Conservation (phyloP, 2,888 invertebrate genomes). For the Drosophila testacea region DNA sequence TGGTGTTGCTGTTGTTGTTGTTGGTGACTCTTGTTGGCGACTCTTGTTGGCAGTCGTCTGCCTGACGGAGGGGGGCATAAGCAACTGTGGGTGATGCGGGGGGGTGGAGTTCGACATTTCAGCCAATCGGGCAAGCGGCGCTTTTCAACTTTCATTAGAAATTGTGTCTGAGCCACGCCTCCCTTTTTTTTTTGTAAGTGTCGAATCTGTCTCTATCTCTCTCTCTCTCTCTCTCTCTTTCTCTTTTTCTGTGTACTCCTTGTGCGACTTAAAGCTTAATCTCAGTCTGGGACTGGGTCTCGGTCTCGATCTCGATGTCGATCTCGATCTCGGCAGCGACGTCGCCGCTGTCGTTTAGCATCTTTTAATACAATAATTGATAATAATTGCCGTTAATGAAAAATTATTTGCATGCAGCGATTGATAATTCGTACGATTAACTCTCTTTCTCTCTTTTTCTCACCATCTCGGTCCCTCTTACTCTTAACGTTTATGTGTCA, state of each 20-base stretch:
- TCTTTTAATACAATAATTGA: constrained; percentile 60
- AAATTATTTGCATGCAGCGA: constrained; percentile 57
- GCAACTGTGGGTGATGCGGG: constrained; percentile 1
- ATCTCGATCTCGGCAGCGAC: constrained; percentile 29
- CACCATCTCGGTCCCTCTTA: neutral
- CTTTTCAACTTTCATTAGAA: constrained; percentile 77
- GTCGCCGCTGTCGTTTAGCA: constrained; percentile 47
- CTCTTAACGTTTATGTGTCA: constrained; percentile 39
- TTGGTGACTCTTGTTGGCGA: neutral
- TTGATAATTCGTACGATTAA: constrained; percentile 8
- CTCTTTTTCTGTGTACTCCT: constrained; percentile 33
- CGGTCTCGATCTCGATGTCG: constrained; percentile 5
- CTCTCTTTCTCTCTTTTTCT: neutral
- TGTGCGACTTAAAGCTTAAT: constrained; percentile 15
- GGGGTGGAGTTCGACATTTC: constrained; percentile 24
- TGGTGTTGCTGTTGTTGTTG: constrained; percentile 5
- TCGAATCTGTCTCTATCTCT: neutral
- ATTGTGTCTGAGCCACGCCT: constrained; percentile 63
- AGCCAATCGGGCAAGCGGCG: constrained; percentile 67
- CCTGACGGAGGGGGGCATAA: neutral
- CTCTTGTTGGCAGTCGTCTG: too few relatives aligned
- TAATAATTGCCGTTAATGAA: constrained; percentile 67
- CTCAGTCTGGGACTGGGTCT: constrained; percentile 13
- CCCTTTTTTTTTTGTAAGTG: constrained; percentile 1
- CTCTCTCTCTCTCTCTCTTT: neutral